These are phyloP conservation scores for Euschistus heros DNA, from an alignment of 1,140 invertebrate genomes.

Conservation along the genomic window DNA sequence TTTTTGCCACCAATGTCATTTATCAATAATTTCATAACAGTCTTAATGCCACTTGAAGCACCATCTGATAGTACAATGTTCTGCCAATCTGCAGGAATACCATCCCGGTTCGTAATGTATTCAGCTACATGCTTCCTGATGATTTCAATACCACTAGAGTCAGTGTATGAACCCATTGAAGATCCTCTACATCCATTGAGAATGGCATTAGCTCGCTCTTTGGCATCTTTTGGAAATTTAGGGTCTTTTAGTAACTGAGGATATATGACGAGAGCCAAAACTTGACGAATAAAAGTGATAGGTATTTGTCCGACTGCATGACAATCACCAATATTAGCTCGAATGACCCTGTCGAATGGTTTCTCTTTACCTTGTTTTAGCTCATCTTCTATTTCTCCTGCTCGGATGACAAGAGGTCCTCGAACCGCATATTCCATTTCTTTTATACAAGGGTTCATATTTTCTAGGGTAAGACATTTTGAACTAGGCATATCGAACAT, in stretches of 20 bases:
- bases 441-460: conserved; percentile 82
- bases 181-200: conserved; percentile 70
- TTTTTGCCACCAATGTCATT: conserved; percentile 40
- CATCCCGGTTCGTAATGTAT: conserved; percentile 79
- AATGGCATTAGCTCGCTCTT: conserved; percentile 61
- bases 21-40: conserved; percentile 47
- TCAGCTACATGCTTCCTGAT: conserved; percentile 80
- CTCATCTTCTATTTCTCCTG: conserved; percentile 73
- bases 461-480: conserved; percentile 57
- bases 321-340: conserved; percentile 96
- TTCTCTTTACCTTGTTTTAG: conserved; percentile 70
- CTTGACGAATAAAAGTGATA: conserved; percentile 53
- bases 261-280: conserved; percentile 66
- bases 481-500: too few species aligned
- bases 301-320: conserved; percentile 96
- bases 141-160: conserved; percentile 83
- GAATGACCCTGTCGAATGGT: conserved; percentile 87
- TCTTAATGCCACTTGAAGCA: conserved; percentile 82
- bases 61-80: conserved; percentile 83
- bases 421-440: conserved; percentile 92
- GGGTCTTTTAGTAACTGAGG: conserved; percentile 65
- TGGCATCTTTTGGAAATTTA: conserved; percentile 74
- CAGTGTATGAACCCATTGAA: conserved; percentile 81
- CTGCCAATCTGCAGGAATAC: conserved; percentile 54
- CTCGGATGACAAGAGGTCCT: conserved; percentile 84